Conservation (phyloP, 2,797 vertebrate species). For the Bradypodion ventrale region DNA sequence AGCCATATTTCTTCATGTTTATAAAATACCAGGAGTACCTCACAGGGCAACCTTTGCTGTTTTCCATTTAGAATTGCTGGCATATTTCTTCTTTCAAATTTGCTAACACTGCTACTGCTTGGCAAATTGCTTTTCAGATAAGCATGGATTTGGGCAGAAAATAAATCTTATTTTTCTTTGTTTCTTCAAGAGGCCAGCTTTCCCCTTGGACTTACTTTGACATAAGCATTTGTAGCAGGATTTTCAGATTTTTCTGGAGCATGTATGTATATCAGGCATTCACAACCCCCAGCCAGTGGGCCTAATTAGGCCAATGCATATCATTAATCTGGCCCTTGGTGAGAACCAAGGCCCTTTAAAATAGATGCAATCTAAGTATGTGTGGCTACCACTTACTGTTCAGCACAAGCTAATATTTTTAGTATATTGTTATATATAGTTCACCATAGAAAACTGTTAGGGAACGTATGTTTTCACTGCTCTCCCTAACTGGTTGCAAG, state of each 20-base stretch:
- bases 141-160: background rate
- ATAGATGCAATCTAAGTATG: too few relatives aligned
- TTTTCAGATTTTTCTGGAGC: background rate
- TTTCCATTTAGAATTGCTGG: conserved; percentile 10
- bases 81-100: conserved; percentile 2
- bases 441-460: too few relatives aligned
- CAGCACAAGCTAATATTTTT: too few relatives aligned
- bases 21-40: conserved; percentile 6
- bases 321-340: too few relatives aligned
- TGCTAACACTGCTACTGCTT: background rate
- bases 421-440: too few relatives aligned
- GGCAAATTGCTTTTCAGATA: conserved; percentile 13
- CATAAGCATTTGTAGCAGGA: background rate
- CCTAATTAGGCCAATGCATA: too few relatives aligned
- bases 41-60: background rate
- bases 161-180: conserved; percentile 4
- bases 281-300: too few relatives aligned
- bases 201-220: background rate
- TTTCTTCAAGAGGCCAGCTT: background rate
- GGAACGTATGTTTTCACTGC: too few relatives aligned
- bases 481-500: too few relatives aligned
- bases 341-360: too few relatives aligned
- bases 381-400: too few relatives aligned
- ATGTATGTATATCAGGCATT: too few relatives aligned
- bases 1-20: background rate